Evolutionary conservation across 2,113 vertebrate species (phyloP).

Genomic region (Glareola pratincola): DNA sequence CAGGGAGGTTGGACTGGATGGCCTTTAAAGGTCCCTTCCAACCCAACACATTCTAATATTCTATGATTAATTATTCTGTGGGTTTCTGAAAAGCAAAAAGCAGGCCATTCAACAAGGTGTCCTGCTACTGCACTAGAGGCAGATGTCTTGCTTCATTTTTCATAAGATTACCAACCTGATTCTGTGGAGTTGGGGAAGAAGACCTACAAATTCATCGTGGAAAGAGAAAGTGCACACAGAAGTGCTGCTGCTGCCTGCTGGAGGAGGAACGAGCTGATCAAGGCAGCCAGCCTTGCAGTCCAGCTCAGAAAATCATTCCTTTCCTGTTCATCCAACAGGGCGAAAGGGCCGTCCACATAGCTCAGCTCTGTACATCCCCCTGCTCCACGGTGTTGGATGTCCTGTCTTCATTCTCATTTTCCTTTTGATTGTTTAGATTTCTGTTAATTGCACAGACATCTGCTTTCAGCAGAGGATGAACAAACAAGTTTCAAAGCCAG

Average conservation of each 20-base stretch:
- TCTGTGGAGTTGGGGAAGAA: background rate
- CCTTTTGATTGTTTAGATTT: background rate
- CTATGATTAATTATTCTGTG: background rate
- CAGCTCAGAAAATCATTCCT: background rate
- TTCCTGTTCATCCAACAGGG: background rate
- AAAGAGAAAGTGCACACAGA: background rate
- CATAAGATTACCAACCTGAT: background rate
- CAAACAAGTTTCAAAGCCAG: background rate
- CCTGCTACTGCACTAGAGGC: background rate
- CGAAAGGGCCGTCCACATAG: background rate
- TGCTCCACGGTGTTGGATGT: background rate
- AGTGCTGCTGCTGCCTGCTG: background rate
- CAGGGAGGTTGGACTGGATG: too few species aligned
- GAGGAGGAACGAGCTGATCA: background rate
- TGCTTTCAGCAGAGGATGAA: conserved; percentile 7
- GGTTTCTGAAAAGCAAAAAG: background rate
- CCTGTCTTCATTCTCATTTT: background rate
- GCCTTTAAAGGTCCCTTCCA: too few species aligned
- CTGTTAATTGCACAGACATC: background rate
- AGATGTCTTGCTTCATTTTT: background rate
- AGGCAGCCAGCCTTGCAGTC: background rate
- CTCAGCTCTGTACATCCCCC: background rate
- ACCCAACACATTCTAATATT: too few species aligned
- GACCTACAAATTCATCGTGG: background rate
- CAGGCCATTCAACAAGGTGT: background rate